Base-by-base conservation (phyloP, 2,113 vertebrate genomes). In the Caranx melampygus region DNA sequence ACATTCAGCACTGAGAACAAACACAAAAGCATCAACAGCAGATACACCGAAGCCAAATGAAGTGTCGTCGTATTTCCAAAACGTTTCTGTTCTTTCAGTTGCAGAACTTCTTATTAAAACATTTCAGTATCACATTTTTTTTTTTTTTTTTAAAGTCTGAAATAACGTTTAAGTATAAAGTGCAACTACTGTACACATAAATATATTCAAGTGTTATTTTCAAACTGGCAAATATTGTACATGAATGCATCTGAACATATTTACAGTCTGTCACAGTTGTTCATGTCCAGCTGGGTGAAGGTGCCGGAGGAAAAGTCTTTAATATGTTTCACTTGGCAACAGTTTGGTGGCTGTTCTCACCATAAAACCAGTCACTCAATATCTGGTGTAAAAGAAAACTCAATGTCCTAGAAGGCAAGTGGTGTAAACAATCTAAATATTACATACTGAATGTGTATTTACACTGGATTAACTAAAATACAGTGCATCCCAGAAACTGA, bases 1-100 rank as follows among this genome's bases (percentile, higher is more conserved):
- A 81, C 79, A 85, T 75, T 73, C 37, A 83, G 18, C 70, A 76
- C 68, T 70, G 59, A 64, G 52, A 74, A 89, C 78, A 74, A 79
- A 83, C 73, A 85, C 79, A 68, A 49, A 75, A 49, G 18, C 64
- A 79, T 70, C 55, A 65, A 80, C 65, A 57, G 71, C 66, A 70
- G 77, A 83, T 47, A 86, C 68, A 75, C 11, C 5, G 2, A 84
- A 51, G 9, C 4, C 33, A 72, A 78, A 71, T 40, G 14, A 84
- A 59, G 0, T 3, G n/a, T 58, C 6, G 21, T 54, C 34, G 8
- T 71, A 18, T 57, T 66, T 67, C 14, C 51, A 75, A 80, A 80
- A 62, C 16, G 15, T 64, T 45, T 55, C n/a, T 21, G n/a, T 9
- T 2, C 5, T 4, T 65, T 2, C 55, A 75, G 34, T 31, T 12